Evolutionary conservation across 2,888 invertebrate species (phyloP), one percentile per base, ranked within the genome.

Genomic region (Idaea straminata): DNA sequence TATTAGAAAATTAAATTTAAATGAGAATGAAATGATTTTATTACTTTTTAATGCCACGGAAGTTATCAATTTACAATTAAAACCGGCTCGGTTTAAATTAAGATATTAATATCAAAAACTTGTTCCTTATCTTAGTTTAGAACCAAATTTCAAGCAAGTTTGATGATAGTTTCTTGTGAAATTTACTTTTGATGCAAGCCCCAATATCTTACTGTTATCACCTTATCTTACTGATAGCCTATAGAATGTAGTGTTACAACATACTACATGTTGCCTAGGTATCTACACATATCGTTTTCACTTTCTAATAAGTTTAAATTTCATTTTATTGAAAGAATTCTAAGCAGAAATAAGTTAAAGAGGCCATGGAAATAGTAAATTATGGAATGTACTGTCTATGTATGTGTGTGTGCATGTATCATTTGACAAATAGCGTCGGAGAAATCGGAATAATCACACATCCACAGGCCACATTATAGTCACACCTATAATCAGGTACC

Each of bases 401-500:
- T 74, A 75, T 71, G 77, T 75, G 79, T 79, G 77, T 77, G 79
- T 79, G 79, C 60, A 77, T 77, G 77, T 82, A 81, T 83, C 74
- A 82, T 75, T 73, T 81, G 82, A 81, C 84, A 87, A 88, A 88
- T 88, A 82, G 85, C 86, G 79, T 81, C 81, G 84, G 89, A 86
- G 89, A 89, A 89, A 89, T 87, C 88, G 83, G 84, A 81, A 79
- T 83, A 81, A 81, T 83, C 70, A 74, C 72, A 74, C 73, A 72
- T 71, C 69, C 72, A 66, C 36, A 16, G 62, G 36, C 66, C 61
- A 67, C 67, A 63, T 62, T 64, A 63, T 59, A 64, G 59, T 64
- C 47, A 66, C 59, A 59, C 47, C 13, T 25, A 60, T 62, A 63
- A 38, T 63, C 16, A 63, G 63, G 60, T 47, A 62, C 58, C 64